Evolutionary conservation across 2,797 vertebrate species (phyloP).

Genomic region (Kryptolebias ocellatus): DNA sequence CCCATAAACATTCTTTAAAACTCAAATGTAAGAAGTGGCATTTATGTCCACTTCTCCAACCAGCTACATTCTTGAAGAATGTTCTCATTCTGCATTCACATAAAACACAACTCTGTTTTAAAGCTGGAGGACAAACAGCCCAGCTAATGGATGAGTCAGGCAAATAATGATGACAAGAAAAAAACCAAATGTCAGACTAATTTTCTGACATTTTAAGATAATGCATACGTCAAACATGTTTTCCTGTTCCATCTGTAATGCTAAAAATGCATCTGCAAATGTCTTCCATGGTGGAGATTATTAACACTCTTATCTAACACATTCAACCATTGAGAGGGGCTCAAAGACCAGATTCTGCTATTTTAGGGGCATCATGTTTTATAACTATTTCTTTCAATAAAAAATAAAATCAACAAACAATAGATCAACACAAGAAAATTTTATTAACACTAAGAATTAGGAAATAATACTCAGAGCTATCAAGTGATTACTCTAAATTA

Average conservation of each 20-base stretch:
- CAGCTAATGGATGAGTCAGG: conserved; percentile 30
- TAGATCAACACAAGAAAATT: no score
- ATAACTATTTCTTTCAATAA: no score
- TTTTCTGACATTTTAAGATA: conserved; percentile 40
- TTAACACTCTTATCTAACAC: not conserved
- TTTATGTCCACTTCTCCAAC: conserved; percentile 7
- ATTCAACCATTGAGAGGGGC: not conserved
- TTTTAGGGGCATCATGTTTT: no score
- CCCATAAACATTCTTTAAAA: no score
- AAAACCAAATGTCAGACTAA: conserved; percentile 54
- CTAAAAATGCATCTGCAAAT: conserved; percentile 20
- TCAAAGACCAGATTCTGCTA: no score
- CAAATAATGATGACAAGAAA: conserved; percentile 12
- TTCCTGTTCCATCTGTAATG: conserved; percentile 40
- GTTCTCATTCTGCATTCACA: not conserved
- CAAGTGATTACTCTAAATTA: no score
- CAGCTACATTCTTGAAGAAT: not conserved
- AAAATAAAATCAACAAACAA: no score
- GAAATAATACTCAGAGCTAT: no score
- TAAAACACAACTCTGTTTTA: not conserved
- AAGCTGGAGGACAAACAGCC: not conserved
- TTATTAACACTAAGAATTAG: no score
- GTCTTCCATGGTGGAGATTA: not conserved
- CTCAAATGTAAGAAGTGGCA: not conserved
- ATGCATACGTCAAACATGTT: conserved; percentile 14